Evolutionary conservation across 1,140 invertebrate species (phyloP).

Genomic region (Bemisia tabaci): DNA sequence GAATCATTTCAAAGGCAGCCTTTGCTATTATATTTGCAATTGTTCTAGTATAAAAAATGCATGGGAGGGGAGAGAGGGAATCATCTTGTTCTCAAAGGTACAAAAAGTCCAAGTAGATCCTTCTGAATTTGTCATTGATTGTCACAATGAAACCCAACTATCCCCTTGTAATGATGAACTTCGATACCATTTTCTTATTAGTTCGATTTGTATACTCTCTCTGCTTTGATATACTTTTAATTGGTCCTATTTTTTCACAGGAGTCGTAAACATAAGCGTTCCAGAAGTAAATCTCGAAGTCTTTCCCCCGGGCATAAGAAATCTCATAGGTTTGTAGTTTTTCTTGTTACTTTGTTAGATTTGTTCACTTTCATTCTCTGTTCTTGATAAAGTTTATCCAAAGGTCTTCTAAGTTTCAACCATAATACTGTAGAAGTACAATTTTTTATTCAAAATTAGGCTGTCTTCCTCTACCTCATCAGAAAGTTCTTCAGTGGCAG

Average conservation of each 20-base stretch:
- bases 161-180: too few relatives aligned
- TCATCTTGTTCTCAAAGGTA: too few relatives aligned
- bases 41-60: too few relatives aligned
- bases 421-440: background rate
- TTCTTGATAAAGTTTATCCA: background rate
- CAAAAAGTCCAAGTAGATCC: too few relatives aligned
- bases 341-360: constrained; percentile 3
- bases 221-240: constrained; percentile 11
- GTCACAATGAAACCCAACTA: too few relatives aligned
- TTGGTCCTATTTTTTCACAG: constrained; percentile 20
- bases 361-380: background rate
- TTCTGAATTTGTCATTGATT: too few relatives aligned
- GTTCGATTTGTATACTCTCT: too few relatives aligned
- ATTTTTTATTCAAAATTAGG: background rate
- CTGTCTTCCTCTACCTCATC: too few relatives aligned
- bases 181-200: background rate
- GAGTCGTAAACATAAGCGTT: constrained; percentile 19
- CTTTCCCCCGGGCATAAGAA: constrained; percentile 17
- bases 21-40: too few relatives aligned
- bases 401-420: background rate
- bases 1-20: too few relatives aligned
- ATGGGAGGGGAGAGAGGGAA: too few relatives aligned
- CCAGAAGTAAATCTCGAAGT: constrained; percentile 22
- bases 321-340: constrained; percentile 20
- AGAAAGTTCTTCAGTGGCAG: too few relatives aligned